Evolutionary conservation across 2,113 vertebrate species (phyloP), one percentile per base, ranked within the genome.

Genomic region (Phasianus colchicus): DNA sequence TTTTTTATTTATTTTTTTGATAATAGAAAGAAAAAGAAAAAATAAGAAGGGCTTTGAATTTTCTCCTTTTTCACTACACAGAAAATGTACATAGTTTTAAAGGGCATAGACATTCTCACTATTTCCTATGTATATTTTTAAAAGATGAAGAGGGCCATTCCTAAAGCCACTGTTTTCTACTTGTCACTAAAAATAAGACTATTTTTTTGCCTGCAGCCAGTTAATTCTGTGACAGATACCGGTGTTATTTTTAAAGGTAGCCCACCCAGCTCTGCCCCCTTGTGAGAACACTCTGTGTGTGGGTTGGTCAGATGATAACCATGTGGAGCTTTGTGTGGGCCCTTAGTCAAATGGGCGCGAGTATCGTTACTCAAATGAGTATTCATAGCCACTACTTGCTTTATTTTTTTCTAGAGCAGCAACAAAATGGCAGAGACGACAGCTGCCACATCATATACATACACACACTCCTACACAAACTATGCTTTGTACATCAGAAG

Each of bases 401-500:
- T 98, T 97, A 96, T 97, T 97, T 96, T 96, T 97, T 97, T 97
- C 95, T 97, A 95, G 95, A 97, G 93, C 96, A 97, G 96, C 97
- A 98, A 98, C 97, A 98, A 98, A 98, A 98, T 98, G 98, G 98
- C 98, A 98, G 97, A 97, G 98, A 98, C 92, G 97, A 97, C 98
- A 98, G 98, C 98, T 98, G 98, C 97, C 97, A 96, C 97, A 98
- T 98, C 97, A 97, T 98, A 97, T 96, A 98, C 97, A 98, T 96
- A 98, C 97, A 98, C 97, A 98, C 97, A 98, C 97, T 98, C 96
- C 98, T 97, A 98, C 98, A 98, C 98, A 98, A 98, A 97, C 98
- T 97, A 96, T 96, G 98, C 97, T 98, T 98, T 98, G 97, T 98
- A 98, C 98, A 98, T 98, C 97, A 98, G 97, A 98, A 98, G 97